These are phyloP conservation scores for Drosophila gunungcola DNA, from an alignment of 1,140 invertebrate species.

Conservation along the genomic window DNA sequence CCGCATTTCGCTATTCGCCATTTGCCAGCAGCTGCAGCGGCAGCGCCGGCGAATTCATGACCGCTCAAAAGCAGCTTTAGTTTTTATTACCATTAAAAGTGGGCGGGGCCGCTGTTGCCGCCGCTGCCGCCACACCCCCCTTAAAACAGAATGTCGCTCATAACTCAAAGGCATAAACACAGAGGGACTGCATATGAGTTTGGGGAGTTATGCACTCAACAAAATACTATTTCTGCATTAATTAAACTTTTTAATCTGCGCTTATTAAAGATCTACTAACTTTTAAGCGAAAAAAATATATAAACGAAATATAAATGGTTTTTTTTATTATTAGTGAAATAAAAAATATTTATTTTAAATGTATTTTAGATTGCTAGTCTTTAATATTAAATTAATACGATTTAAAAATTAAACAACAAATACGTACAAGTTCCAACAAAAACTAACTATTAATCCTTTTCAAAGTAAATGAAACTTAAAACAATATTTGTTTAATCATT, in stretches of 20 bases:
- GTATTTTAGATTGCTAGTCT: too few species aligned
- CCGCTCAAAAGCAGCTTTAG: constrained; percentile 77
- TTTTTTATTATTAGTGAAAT: too few species aligned
- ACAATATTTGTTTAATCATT: too few species aligned
- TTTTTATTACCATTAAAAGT: constrained; percentile 80
- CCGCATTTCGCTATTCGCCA: constrained; percentile 15
- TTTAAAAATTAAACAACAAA: too few species aligned
- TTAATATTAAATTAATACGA: too few species aligned
- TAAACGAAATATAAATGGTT: too few species aligned
- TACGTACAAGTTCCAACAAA: too few species aligned
- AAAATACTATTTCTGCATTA: neutral
- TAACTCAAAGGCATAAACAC: constrained; percentile 77
- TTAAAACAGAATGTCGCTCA: constrained; percentile 68
- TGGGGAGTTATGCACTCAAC: constrained; percentile 7
- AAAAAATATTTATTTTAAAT: too few species aligned
- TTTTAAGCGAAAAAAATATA: too few species aligned
- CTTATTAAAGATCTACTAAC: too few species aligned
- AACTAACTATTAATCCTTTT: too few species aligned
- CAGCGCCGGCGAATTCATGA: constrained; percentile 60
- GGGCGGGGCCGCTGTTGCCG: constrained; percentile 29
- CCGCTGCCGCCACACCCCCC: constrained; percentile 8
- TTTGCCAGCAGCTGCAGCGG: constrained; percentile 15
- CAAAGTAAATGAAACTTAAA: too few species aligned
- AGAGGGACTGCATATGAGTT: constrained; percentile 17
- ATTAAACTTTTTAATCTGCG: neutral